These are phyloP conservation scores for Ailurus styani DNA, from an alignment of 2,113 vertebrate genomes.

Conservation along the genomic window DNA sequence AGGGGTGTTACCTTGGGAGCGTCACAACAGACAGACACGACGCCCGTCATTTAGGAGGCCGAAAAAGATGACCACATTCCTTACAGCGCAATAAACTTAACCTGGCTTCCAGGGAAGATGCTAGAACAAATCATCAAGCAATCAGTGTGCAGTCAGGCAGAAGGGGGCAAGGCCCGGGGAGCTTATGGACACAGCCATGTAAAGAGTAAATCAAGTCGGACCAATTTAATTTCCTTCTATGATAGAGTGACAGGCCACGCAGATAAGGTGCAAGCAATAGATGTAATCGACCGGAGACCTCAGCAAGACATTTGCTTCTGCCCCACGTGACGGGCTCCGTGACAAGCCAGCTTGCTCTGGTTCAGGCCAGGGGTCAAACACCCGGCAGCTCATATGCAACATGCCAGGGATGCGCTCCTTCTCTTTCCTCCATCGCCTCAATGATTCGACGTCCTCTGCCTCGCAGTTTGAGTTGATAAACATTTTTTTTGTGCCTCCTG, in stretches of 20 bases:
- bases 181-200: constrained; percentile 46
- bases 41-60: constrained; percentile 28
- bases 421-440: not conserved
- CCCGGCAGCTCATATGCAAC: not conserved
- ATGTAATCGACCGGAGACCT: constrained; percentile 68
- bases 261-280: constrained; percentile 74
- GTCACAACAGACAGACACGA: not conserved
- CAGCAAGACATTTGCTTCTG: constrained; percentile 54
- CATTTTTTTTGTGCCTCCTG: not conserved
- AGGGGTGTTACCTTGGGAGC: not conserved
- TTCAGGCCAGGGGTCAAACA: constrained; percentile 38
- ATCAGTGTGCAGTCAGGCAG: constrained; percentile 75
- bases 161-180: constrained; percentile 57
- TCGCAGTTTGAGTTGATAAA: not conserved
- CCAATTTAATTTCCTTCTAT: constrained; percentile 75
- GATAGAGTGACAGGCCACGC: constrained; percentile 74
- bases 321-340: constrained; percentile 33
- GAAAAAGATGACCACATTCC: constrained; percentile 39
- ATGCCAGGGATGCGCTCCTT: not conserved
- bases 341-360: constrained; percentile 25
- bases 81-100: constrained; percentile 43
- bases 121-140: constrained; percentile 73
- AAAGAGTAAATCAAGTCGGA: constrained; percentile 66
- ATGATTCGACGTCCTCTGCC: not conserved
- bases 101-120: constrained; percentile 50